Percentiles rank a stretch among this genome's conserved stretches.
phyloP scores from a whole-genome alignment of 1,140 invertebrate species.

The Mactra quadrangularis region DNA sequence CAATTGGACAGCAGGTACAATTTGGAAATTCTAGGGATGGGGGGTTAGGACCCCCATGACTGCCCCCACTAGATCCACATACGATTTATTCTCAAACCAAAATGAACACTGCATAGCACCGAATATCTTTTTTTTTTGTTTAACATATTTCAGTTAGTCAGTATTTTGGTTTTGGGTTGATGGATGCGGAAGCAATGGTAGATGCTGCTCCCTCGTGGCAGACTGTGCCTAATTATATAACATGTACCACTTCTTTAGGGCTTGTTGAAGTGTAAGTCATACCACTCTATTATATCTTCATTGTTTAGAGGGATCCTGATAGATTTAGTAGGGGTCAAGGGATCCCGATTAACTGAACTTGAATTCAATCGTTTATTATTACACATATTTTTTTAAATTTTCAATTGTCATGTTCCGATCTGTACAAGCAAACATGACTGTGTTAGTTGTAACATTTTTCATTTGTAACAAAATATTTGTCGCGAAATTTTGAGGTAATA shows the following conservation, averaged over 20 bases:
- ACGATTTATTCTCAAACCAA: background rate
- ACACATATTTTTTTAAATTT: no score
- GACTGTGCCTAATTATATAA: background rate
- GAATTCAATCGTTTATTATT: no score
- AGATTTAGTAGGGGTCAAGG: background rate
- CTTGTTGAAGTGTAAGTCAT: background rate
- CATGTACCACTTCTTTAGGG: background rate
- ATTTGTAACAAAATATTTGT: no score
- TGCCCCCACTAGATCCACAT: background rate
- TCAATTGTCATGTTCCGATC: no score
- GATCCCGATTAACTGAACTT: background rate
- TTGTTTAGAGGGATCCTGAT: background rate
- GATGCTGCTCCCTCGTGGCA: background rate
- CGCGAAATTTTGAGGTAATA: no score
- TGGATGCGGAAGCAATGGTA: constrained; percentile 40
- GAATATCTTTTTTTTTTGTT: background rate
- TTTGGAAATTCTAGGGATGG: background rate
- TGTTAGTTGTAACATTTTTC: no score
- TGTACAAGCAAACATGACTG: no score
- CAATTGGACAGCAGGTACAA: background rate
- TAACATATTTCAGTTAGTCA: constrained; percentile 11
- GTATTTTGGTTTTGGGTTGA: constrained; percentile 28
- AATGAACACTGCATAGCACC: no score
- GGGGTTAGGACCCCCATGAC: background rate
- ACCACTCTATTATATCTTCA: background rate